Evolutionary conservation across 2,797 vertebrate genomes (phyloP), one percentile per base, ranked within the genome.

Genomic region (Coreius guichenoti): DNA sequence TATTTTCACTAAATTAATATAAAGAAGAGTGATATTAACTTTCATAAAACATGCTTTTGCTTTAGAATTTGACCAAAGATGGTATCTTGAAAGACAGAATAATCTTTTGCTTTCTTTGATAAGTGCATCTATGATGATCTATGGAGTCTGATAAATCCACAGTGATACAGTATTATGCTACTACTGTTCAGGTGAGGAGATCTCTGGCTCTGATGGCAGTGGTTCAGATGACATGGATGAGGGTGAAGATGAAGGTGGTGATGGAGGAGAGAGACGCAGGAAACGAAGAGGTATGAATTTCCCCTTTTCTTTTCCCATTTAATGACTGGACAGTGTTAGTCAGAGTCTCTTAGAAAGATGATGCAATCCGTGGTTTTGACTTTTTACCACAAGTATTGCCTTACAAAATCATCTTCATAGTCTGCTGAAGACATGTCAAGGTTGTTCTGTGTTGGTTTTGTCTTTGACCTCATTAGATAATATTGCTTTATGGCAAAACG

Each of bases 221-320:
- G 97, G 95, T 3, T 98, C 98, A 80, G 98, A 99, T 80, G 98
- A 99, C 11, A 97, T 98, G 83, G 97, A 99, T 21, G 97, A 99
- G 73, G 97, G 97, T 4, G 96, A 98, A 19, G 96, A 96, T 11
- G 96, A 96, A 70, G 89, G 94, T 72, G 96, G 96, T 54, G 97
- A 97, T 68, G 94, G 96, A 23, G 96, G 96, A 90, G 97, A 98
- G 92, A 97, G 97, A 90, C 94, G 94, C 88, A 97, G 96, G 90
- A 98, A 95, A 85, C 95, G 96, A 72, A 95, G 96, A 93, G 98
- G 98, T 98, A 90, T 83, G 70, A 39, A 43, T 84, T 51, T 68
- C 16, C 45, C 0, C 17, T 13, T 49, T 17, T 49, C 14, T 5
- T 3, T 17, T 69, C 58, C 7, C 3, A 5, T 78, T 61, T 82